These are phyloP conservation scores for Drosophila melanogaster DNA, from an alignment of 1,140 invertebrate species.

Conservation along the genomic window DNA sequence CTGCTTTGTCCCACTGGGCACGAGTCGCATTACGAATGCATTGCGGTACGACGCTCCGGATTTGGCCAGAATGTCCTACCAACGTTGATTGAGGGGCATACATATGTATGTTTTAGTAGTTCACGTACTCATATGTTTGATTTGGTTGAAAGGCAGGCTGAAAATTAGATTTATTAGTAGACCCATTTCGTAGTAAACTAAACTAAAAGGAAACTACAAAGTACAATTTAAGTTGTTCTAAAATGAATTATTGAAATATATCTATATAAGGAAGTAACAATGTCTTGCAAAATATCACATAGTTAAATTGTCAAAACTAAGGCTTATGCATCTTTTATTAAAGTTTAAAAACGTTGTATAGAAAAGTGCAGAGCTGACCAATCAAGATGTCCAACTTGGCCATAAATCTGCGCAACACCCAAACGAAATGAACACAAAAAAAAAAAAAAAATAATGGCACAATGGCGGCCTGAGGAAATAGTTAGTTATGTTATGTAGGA, in stretches of 20 bases:
- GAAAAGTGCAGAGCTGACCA: conserved; percentile 14
- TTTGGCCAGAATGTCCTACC: neutral
- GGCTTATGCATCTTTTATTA: conserved; percentile 2
- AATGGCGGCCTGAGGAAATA: conserved; percentile 12
- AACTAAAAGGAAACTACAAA: too few species aligned
- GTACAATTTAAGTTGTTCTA: neutral
- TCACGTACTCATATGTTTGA: conserved; percentile 4
- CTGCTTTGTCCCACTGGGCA: conserved; percentile 29
- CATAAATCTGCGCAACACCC: conserved; percentile 61
- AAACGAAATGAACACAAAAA: conserved; percentile 53
- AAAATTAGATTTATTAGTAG: too few species aligned
- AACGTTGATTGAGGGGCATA: conserved; percentile 11
- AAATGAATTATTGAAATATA: neutral
- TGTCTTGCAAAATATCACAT: neutral
- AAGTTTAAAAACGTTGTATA: neutral
- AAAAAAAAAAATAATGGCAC: conserved; percentile 24
- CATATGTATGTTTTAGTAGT: conserved; percentile 21
- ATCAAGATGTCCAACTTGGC: conserved; percentile 49
- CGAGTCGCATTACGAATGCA: conserved; percentile 53
- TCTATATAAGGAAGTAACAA: too few species aligned
- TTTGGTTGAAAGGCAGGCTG: neutral
- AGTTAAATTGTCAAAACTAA: conserved; percentile 35
- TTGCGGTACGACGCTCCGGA: conserved; percentile 12
- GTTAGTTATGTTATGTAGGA: conserved; percentile 45
- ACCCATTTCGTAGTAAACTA: too few species aligned